phyloP scores from a whole-genome alignment of 2,888 invertebrate genomes.

The Cheilosia variabilis region DNA sequence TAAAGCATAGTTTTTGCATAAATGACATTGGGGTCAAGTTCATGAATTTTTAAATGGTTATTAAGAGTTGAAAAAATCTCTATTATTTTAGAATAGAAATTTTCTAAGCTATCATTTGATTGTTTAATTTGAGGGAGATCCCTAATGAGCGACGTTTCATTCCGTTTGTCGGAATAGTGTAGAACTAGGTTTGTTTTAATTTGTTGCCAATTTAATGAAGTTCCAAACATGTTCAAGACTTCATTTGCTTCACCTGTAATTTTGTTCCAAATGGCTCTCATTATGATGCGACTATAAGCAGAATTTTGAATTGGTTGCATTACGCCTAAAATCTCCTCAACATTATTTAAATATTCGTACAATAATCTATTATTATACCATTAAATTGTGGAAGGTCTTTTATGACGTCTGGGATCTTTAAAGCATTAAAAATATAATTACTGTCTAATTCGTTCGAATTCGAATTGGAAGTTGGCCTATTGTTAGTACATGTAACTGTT shows the following conservation, averaged over 20 bases:
- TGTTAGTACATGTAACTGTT: neutral
- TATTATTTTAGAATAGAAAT: constrained; percentile 6
- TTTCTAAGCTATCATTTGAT: neutral
- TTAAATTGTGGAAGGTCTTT: constrained; percentile 19
- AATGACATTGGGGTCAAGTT: neutral
- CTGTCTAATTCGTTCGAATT: neutral
- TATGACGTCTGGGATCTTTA: constrained; percentile 14
- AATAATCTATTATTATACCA: constrained; percentile 11
- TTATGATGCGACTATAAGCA: neutral
- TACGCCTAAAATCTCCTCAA: constrained; percentile 3
- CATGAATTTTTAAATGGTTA: constrained; percentile 1
- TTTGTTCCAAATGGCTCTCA: neutral
- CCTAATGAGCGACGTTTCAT: neutral
- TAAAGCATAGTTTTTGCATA: constrained; percentile 4
- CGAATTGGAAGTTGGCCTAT: too few relatives aligned
- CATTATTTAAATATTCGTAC: constrained; percentile 9
- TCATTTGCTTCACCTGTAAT: constrained; percentile 1
- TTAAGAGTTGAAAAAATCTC: constrained; percentile 1
- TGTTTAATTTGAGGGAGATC: neutral
- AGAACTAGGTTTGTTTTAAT: neutral
- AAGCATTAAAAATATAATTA: constrained; percentile 5
- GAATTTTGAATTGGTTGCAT: neutral
- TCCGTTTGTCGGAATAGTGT: constrained; percentile 10
- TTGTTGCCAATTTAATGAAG: constrained; percentile 1
- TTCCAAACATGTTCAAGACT: constrained; percentile 9